Base-by-base conservation (phyloP, 2,797 vertebrate genomes). In the Oryzias sinensis region DNA sequence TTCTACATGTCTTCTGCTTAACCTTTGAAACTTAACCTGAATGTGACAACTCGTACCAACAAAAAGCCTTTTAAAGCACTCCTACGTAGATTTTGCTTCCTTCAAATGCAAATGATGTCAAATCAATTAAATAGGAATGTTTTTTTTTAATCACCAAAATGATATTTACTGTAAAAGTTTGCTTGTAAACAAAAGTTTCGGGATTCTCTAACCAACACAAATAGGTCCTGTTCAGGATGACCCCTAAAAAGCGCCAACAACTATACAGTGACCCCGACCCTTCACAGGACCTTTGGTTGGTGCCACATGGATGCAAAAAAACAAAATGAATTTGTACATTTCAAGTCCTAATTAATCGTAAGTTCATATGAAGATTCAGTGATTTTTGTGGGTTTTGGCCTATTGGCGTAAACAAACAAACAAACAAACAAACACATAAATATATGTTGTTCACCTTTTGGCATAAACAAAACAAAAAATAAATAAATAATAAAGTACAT, bases 311-410 rank as follows among this genome's bases (percentile, higher is more conserved):
- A 67, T 42, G 15, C 43, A 66, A 22, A 45, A 60, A 65, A 65
- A 43, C 50, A 46, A 8, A 60, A 50, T n/a, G 22, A 56, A 51
- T 49, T 41, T 41, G 24, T 51, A 24, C 27, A 53, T 43, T 67
- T 72, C 62, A 42, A 47, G 9, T 50, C 67, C 74, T 72, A 68
- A 48, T 54, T 56, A 57, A 56, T 42, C 16, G 63, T 68, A 54
- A 43, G 49, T 25, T 56, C 25, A 62, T 37, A 58, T 58, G 73
- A 78, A 75, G 63, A 68, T 42, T 57, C 20, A 69, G 59, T 68
- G 49, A 77, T 70, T 62, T 72, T 15, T 9, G 48, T 20, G 5
- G 5, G 46, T 14, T 41, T 7, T 8, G n/a, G 8, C 16, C 22
- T 33, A 2, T 8, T 33, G 9, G 8, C 7, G 2, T 33, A 8